Evolutionary conservation across 2,888 invertebrate species (phyloP).

Genomic region (Uropetala carovei): DNA sequence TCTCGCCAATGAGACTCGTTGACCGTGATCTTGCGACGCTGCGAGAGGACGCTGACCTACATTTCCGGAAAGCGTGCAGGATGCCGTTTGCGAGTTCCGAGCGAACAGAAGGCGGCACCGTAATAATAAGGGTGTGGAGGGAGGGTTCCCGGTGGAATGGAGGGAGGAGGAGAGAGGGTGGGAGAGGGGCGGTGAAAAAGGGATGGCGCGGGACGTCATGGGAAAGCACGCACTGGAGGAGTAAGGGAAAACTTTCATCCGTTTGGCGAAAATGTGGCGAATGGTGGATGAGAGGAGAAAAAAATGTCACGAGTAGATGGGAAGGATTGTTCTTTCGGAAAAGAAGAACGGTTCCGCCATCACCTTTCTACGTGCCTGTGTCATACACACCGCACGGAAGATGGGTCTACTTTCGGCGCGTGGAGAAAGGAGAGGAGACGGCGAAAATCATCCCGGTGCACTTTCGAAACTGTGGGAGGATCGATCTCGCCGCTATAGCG

Average conservation of each 20-base stretch:
- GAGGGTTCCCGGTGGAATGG: not conserved
- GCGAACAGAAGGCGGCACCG: not conserved
- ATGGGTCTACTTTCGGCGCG: not conserved
- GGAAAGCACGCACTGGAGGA: not conserved
- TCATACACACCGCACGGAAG: not conserved
- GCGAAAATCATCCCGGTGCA: not conserved
- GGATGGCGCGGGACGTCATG: not conserved
- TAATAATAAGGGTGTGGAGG: not conserved
- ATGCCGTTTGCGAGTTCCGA: not conserved
- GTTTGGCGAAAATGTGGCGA: not conserved
- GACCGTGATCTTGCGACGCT: slow-evolving; percentile 53
- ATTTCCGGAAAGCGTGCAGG: slow-evolving; percentile 3
- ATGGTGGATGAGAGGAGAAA: not conserved
- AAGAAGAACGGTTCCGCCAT: not conserved
- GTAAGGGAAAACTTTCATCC: not conserved
- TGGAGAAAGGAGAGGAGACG: not conserved
- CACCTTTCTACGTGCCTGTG: not conserved
- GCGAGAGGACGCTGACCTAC: slow-evolving; percentile 29
- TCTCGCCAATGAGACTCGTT: not conserved
- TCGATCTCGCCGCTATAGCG: not conserved
- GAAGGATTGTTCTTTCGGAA: not conserved
- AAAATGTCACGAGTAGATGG: not conserved
- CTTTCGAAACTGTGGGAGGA: not conserved
- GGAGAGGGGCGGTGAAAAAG: not conserved
- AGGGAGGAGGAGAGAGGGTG: not conserved